phyloP scores from a whole-genome alignment of 2,113 vertebrate species.

The Corynorhinus townsendii region DNA sequence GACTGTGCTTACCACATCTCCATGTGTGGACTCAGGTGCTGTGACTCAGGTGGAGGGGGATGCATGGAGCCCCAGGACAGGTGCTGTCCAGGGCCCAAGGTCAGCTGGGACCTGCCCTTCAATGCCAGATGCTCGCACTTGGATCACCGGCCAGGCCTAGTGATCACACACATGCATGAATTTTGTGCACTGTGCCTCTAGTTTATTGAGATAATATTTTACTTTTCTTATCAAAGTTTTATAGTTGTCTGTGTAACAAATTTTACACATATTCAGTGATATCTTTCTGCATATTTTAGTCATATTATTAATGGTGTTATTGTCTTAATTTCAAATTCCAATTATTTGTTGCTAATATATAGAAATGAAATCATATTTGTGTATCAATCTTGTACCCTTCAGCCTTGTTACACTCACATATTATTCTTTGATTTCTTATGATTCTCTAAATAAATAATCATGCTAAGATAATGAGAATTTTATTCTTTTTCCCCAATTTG shows the following conservation, averaged over 20 bases:
- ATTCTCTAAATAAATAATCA: neutral
- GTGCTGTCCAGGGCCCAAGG: too few species aligned
- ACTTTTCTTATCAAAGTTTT: neutral
- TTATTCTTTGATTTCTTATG: neutral
- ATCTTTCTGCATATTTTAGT: neutral
- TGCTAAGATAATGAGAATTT: neutral
- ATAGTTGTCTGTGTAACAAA: neutral
- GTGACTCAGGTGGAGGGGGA: too few species aligned
- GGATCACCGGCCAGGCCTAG: too few species aligned
- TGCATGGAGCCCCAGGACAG: rapidly evolving
- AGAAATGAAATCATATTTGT: neutral
- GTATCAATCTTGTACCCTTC: neutral
- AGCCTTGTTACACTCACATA: neutral
- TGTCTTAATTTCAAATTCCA: neutral
- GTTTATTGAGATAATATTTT: neutral
- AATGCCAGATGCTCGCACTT: too few species aligned
- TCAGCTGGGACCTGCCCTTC: too few species aligned
- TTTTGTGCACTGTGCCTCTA: too few species aligned
- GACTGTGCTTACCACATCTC: too few species aligned
- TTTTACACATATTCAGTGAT: neutral
- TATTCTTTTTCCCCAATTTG: neutral
- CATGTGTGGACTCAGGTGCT: too few species aligned
- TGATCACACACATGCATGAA: too few species aligned
- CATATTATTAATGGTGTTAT: neutral
- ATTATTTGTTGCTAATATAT: neutral